Conservation (phyloP, 30 jellyfish, hydroid and myxozoan genomes). For the Chrysaora quinquecirrha region DNA sequence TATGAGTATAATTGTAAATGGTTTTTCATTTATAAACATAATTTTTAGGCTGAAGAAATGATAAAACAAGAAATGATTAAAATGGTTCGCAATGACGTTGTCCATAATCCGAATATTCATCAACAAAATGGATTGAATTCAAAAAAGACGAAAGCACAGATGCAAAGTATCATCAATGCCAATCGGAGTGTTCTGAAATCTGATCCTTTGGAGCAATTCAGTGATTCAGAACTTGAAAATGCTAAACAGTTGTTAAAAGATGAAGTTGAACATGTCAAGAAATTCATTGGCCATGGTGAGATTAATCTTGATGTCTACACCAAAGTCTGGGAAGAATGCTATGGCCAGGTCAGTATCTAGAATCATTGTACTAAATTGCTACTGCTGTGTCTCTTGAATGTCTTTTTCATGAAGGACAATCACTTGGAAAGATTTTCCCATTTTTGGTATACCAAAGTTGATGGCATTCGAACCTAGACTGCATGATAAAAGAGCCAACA, state of each 20-base stretch:
- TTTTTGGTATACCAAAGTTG: too few species aligned
- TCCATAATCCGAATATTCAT: slow-evolving; percentile 69
- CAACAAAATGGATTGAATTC: slow-evolving; percentile 65
- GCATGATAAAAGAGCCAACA: too few species aligned
- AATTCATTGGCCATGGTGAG: slow-evolving; percentile 85
- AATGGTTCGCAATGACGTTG: slow-evolving; percentile 90
- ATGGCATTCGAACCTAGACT: too few species aligned
- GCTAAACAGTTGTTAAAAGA: slow-evolving; percentile 79
- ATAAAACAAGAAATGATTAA: slow-evolving; percentile 91
- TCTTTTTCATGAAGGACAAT: too few species aligned
- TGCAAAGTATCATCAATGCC: slow-evolving; percentile 63
- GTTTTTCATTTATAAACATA: too few species aligned
- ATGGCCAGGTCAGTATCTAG: slow-evolving; percentile 93
- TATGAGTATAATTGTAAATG: too few species aligned
- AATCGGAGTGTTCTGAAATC: slow-evolving; percentile 74
- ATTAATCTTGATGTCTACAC: slow-evolving; percentile 87
- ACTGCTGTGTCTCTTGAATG: too few species aligned
- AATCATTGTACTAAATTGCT: too few species aligned
- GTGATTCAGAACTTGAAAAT: slow-evolving; percentile 79
- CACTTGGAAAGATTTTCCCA: too few species aligned
- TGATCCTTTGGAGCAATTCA: slow-evolving; percentile 75
- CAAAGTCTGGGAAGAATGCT: slow-evolving; percentile 98
- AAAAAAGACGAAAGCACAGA: slow-evolving; percentile 78
- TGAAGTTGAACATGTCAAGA: slow-evolving; percentile 79
- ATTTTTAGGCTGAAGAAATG: slow-evolving; percentile 97